Evolutionary conservation across 2,113 vertebrate genomes (phyloP).

Genomic region (Coptodon bakossiorum): DNA sequence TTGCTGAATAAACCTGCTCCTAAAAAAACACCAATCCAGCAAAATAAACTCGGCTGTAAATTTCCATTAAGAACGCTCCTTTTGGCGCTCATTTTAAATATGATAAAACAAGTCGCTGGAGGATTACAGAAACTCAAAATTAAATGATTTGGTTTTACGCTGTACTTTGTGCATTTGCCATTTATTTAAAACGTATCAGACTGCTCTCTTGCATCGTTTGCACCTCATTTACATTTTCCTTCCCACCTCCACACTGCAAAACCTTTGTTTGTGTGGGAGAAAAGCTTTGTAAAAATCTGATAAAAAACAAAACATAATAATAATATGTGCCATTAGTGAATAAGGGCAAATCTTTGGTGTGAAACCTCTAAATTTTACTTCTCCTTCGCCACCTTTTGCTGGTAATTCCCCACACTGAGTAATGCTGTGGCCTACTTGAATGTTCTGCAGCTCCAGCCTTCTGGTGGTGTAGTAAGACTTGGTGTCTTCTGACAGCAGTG

Average conservation of each 20-base stretch:
- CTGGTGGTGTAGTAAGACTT: conserved; percentile 96
- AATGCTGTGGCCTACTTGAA: conserved; percentile 72
- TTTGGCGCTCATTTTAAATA: background rate
- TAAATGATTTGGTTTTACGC: background rate
- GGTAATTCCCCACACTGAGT: background rate
- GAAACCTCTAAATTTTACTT: background rate
- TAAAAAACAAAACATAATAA: background rate
- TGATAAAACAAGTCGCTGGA: background rate
- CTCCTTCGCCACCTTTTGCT: background rate
- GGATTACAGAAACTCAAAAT: background rate
- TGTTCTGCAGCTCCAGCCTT: conserved; percentile 85
- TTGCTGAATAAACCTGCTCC: background rate
- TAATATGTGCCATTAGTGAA: background rate
- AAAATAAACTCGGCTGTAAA: background rate
- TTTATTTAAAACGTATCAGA: background rate
- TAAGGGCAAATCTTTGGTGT: background rate
- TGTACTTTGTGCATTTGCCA: background rate
- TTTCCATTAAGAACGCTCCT: background rate
- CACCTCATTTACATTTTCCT: background rate
- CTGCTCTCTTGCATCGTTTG: background rate
- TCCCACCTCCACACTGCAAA: background rate
- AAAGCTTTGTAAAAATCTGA: background rate
- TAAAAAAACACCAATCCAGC: background rate
- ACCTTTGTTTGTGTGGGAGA: background rate
- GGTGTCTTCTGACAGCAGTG: conserved; percentile 86